These are phyloP conservation scores for Pantelozetes paolii DNA, from an alignment of 2,888 invertebrate genomes.

Conservation along the genomic window DNA sequence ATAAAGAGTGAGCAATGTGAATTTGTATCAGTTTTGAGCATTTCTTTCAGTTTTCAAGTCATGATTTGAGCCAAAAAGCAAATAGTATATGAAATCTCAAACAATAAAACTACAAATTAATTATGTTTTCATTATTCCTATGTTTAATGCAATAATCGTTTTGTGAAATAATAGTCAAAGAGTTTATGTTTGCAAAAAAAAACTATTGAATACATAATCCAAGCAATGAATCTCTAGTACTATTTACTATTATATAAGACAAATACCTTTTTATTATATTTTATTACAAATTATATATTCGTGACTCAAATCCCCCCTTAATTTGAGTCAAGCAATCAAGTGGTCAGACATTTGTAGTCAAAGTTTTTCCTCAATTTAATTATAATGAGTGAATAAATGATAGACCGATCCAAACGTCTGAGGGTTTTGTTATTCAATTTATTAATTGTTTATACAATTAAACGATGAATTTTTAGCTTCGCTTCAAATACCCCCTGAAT, in stretches of 20 bases:
- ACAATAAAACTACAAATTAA: no score
- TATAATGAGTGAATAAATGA: background rate
- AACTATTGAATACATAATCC: background rate
- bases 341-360: constrained; percentile 19
- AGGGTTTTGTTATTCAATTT: background rate
- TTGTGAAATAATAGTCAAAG: background rate
- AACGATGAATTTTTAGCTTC: background rate
- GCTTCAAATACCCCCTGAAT: background rate
- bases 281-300: background rate
- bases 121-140: background rate
- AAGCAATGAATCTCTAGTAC: background rate
- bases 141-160: background rate
- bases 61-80: no score
- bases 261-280: background rate
- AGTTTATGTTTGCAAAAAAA: background rate
- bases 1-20: no score
- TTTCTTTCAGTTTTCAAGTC: background rate
- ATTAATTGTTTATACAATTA: background rate
- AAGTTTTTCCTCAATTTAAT: constrained; percentile 26
- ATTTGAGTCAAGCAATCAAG: background rate
- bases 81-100: no score
- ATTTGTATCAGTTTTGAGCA: background rate
- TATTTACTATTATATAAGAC: background rate
- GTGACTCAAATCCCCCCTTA: constrained; percentile 13
- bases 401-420: background rate